phyloP scores from a whole-genome alignment of 2,113 vertebrate genomes.

The Chloropsis hardwickii region DNA sequence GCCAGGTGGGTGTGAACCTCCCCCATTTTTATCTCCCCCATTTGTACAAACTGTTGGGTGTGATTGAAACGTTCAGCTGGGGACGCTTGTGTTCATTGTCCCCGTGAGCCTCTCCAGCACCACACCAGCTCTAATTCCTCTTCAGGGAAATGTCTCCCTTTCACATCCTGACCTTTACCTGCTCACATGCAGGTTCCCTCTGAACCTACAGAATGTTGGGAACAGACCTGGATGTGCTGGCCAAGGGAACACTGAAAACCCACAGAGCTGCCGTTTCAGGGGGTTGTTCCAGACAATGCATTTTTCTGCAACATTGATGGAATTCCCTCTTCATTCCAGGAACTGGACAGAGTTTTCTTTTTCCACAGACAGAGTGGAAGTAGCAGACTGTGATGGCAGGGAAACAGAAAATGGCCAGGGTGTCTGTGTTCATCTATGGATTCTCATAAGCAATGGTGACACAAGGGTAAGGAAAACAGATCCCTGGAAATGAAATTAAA shows the following conservation, averaged over 20 bases:
- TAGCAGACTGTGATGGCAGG: background rate
- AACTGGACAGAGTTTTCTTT: background rate
- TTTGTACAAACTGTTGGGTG: no score
- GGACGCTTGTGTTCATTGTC: no score
- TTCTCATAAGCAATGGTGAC: background rate
- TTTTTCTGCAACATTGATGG: background rate
- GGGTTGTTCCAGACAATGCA: background rate
- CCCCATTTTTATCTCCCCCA: no score
- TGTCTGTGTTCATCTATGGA: rapidly evolving
- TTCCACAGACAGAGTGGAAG: background rate
- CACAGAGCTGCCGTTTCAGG: background rate
- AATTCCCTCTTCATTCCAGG: background rate
- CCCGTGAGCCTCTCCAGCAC: no score
- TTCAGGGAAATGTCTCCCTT: no score
- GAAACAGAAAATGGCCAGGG: background rate
- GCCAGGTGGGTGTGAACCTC: no score
- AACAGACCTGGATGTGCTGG: background rate
- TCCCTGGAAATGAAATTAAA: background rate
- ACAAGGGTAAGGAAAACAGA: background rate
- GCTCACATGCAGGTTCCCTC: background rate
- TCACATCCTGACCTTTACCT: no score
- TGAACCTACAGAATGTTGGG: background rate
- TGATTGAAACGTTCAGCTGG: no score
- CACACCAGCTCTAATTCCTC: no score
- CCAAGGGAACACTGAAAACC: background rate